phyloP scores from a whole-genome alignment of 2,797 vertebrate species.

The Pantherophis alleghaniensis region DNA sequence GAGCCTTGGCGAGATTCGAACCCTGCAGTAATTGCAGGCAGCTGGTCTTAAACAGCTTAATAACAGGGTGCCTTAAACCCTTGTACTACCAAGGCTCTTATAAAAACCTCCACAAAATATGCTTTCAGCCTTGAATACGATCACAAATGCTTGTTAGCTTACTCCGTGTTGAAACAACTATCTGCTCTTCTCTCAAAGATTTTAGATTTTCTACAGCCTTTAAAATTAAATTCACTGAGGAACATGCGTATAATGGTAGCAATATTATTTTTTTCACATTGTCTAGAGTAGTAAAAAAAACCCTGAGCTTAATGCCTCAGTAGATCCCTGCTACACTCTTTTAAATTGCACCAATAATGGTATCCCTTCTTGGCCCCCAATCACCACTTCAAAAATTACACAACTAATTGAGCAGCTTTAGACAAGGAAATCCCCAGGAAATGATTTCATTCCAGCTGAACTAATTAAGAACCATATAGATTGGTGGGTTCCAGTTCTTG shows the following conservation, averaged over 20 bases:
- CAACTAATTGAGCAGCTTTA: background rate
- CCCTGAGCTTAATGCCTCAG: background rate
- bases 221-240: slow-evolving; percentile 29
- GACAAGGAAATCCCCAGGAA: background rate
- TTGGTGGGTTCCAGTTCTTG: background rate
- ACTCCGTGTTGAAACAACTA: background rate
- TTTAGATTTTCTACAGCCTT: slow-evolving; percentile 27
- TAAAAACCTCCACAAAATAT: background rate
- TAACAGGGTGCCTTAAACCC: no score
- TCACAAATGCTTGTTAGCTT: background rate
- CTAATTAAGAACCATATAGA: background rate
- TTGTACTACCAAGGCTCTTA: no score
- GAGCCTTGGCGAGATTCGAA: no score
- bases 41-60: no score
- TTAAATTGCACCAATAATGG: background rate
- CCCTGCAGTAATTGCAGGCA: no score
- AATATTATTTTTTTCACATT: slow-evolving; percentile 31
- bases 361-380: background rate
- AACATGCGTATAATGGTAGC: slow-evolving; percentile 44
- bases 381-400: background rate
- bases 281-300: background rate
- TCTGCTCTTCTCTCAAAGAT: slow-evolving; percentile 4
- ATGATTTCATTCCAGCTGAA: background rate
- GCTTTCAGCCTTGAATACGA: background rate
- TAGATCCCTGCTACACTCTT: background rate